phyloP scores from a whole-genome alignment of 2,888 invertebrate species.

The Eudiplozoon nipponicum region DNA sequence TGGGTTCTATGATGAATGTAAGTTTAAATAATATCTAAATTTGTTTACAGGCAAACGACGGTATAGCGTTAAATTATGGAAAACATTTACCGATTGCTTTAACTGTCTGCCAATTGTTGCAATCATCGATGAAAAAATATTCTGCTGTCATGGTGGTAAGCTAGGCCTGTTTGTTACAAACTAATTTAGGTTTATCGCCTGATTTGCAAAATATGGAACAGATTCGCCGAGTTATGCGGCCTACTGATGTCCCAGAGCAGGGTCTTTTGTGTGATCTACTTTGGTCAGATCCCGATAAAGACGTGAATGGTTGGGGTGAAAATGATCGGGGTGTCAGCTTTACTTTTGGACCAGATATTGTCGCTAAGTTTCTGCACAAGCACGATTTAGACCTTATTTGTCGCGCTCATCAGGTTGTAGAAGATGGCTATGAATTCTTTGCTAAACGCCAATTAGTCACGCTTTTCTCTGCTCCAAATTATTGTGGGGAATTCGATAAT shows the following conservation, averaged over 20 bases:
- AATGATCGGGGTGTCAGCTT: slow-evolving; percentile 96
- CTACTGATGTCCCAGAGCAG: slow-evolving; percentile 34
- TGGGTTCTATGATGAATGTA: slow-evolving; percentile 43
- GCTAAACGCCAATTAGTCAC: slow-evolving; percentile 88
- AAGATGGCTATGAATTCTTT: slow-evolving; percentile 95
- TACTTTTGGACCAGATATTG: slow-evolving; percentile 94
- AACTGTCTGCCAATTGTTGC: slow-evolving; percentile 94
- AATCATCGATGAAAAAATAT: slow-evolving; percentile 54
- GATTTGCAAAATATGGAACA: slow-evolving; percentile 47
- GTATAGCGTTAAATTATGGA: slow-evolving; percentile 95
- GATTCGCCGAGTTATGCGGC: slow-evolving; percentile 33
- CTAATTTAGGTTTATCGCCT: slow-evolving; percentile 47
- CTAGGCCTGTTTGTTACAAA: no score
- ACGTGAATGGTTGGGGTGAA: slow-evolving; percentile 92
- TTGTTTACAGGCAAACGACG: slow-evolving; percentile 44
- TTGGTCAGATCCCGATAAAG: slow-evolving; percentile 34
- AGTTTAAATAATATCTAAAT: no score
- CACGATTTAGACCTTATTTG: slow-evolving; percentile 98
- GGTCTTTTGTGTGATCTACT: slow-evolving; percentile 32
- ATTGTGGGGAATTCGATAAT: slow-evolving; percentile 89
- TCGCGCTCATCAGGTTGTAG: slow-evolving; percentile 91
- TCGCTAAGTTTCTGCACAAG: slow-evolving; percentile 89
- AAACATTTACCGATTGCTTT: slow-evolving; percentile 96
- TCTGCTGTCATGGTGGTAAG: slow-evolving; percentile 49
- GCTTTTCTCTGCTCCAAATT: slow-evolving; percentile 84